Conservation (phyloP, 2,888 invertebrate genomes). For the Drosophila maculinotata region DNA sequence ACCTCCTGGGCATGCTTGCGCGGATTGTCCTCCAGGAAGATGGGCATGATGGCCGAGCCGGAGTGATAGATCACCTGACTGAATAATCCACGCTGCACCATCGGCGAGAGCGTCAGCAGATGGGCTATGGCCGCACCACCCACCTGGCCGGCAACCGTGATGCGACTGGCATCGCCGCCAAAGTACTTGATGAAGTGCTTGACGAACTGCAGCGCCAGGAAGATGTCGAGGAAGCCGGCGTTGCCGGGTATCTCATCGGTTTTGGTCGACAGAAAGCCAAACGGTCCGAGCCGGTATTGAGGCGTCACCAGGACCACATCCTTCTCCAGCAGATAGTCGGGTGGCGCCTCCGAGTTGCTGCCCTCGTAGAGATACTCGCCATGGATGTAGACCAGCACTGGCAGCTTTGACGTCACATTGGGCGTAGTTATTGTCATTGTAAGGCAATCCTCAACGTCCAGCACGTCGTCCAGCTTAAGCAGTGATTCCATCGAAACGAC, state of each 20-base stretch:
- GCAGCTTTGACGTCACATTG: slow-evolving; percentile 75
- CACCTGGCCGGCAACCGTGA: slow-evolving; percentile 87
- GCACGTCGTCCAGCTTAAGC: slow-evolving; percentile 66
- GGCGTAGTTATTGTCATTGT: slow-evolving; percentile 82
- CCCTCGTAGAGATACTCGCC: slow-evolving; percentile 85
- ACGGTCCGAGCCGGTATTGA: slow-evolving; percentile 86
- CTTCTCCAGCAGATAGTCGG: slow-evolving; percentile 85
- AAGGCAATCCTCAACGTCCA: slow-evolving; percentile 83
- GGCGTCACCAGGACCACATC: slow-evolving; percentile 86
- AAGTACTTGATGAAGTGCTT: slow-evolving; percentile 85
- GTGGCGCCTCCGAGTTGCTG: slow-evolving; percentile 83
- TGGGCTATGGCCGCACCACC: slow-evolving; percentile 86
- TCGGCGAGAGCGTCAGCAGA: slow-evolving; percentile 85
- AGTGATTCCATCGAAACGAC: slow-evolving; percentile 75
- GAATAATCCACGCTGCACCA: slow-evolving; percentile 85
- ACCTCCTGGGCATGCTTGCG: slow-evolving; percentile 84
- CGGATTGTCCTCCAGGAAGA: slow-evolving; percentile 86
- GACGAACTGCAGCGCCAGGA: slow-evolving; percentile 85
- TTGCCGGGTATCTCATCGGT: slow-evolving; percentile 86
- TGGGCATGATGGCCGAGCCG: slow-evolving; percentile 86
- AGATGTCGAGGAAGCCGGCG: slow-evolving; percentile 86
- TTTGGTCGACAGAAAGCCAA: slow-evolving; percentile 86
- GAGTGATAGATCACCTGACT: slow-evolving; percentile 86
- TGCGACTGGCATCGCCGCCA: slow-evolving; percentile 85
- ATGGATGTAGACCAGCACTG: slow-evolving; percentile 85